Conservation (phyloP, 2,797 vertebrate species). For the Sebastes nivosus region DNA sequence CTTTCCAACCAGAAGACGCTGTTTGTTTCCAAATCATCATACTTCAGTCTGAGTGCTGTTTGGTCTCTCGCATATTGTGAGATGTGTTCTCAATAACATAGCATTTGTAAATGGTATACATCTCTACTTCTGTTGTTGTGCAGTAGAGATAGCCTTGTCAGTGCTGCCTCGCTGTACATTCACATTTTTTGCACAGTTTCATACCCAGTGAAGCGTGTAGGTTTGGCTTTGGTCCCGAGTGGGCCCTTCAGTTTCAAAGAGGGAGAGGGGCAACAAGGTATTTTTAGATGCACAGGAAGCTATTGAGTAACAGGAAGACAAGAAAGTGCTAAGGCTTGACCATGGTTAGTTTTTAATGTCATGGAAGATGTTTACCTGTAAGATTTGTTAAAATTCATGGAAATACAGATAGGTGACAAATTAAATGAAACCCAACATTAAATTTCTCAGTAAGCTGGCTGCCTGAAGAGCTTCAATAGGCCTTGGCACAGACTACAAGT, state of each 20-base stretch:
- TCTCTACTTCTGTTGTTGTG: not conserved
- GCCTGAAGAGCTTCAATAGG: not conserved
- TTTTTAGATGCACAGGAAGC: conserved; percentile 35
- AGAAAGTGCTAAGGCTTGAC: not conserved
- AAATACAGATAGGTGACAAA: not conserved
- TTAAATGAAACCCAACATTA: not conserved
- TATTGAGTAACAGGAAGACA: not conserved
- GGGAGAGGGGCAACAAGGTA: conserved; percentile 6
- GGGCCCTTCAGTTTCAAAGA: conserved; percentile 12
- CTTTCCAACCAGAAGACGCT: conserved; percentile 11
- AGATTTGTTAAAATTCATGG: not conserved
- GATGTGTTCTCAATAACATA: not conserved
- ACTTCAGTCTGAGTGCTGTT: not conserved
- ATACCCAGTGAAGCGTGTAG: conserved; percentile 1
- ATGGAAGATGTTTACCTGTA: not conserved
- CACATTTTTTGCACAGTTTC: not conserved
- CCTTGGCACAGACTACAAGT: not conserved
- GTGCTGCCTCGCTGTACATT: not conserved
- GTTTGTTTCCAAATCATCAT: not conserved
- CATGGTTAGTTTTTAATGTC: not conserved
- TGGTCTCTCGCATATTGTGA: not conserved
- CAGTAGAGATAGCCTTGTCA: not conserved
- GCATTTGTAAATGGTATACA: not conserved
- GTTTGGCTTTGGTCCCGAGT: conserved; percentile 25
- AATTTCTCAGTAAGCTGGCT: not conserved